Evolutionary conservation across 2,113 vertebrate species (phyloP).

Genomic region (Petroica traversi): DNA sequence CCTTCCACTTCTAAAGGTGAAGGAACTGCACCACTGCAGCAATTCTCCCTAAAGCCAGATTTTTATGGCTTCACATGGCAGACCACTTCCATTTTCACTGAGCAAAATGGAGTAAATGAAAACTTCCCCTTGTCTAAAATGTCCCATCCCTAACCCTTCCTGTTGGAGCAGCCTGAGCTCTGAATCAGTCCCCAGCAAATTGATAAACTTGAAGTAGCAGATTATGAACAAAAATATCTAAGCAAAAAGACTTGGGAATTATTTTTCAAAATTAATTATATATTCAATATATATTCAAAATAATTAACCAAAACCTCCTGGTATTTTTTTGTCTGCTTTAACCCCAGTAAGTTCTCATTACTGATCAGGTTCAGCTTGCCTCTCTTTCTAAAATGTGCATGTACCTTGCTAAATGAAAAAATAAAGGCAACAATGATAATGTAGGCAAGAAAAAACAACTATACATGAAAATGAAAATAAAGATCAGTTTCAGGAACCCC

Average conservation of each 20-base stretch:
- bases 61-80: background rate
- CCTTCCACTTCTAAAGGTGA: background rate
- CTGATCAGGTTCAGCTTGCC: background rate
- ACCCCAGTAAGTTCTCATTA: background rate
- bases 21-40: background rate
- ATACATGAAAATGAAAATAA: background rate
- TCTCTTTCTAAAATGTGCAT: background rate
- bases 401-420: background rate
- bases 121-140: background rate
- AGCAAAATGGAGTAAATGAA: rapidly evolving
- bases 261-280: background rate
- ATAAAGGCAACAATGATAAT: background rate
- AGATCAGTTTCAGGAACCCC: background rate
- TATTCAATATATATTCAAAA: too few species aligned
- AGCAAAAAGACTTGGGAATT: background rate
- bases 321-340: background rate
- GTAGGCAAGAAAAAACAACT: background rate
- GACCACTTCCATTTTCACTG: background rate
- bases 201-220: background rate
- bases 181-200: background rate
- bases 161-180: background rate
- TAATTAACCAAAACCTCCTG: background rate
- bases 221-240: background rate
- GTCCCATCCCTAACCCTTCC: background rate
- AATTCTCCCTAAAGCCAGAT: background rate